Conservation (phyloP, 2,888 invertebrate species). For the Tenthredo distinguenda region DNA sequence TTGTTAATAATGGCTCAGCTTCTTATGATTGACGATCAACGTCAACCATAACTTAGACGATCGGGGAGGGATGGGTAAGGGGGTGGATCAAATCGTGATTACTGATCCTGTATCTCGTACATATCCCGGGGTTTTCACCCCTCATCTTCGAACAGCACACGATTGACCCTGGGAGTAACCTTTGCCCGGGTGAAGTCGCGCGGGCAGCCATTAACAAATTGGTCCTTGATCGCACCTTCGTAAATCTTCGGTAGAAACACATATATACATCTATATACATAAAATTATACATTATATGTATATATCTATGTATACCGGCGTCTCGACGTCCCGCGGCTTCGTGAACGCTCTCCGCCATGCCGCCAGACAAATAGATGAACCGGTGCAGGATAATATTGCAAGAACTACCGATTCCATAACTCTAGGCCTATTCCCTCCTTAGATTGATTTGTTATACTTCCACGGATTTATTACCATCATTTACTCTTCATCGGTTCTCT, state of each 20-base stretch:
- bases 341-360: conserved; percentile 19
- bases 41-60: conserved; percentile 35
- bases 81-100: conserved; percentile 46
- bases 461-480: not conserved
- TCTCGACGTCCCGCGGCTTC: conserved; percentile 40
- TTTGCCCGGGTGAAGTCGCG: conserved; percentile 38
- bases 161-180: conserved; percentile 33
- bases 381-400: conserved; percentile 14
- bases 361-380: conserved; percentile 10
- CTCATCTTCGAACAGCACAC: conserved; percentile 38
- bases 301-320: not conserved
- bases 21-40: conserved; percentile 48
- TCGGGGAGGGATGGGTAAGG: conserved; percentile 18
- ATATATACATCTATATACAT: not conserved
- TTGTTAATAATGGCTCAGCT: conserved; percentile 48
- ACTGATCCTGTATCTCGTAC: conserved; percentile 44
- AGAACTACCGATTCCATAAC: conserved; percentile 40
- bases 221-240: conserved; percentile 46
- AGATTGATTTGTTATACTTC: conserved; percentile 27
- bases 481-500: not conserved
- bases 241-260: conserved; percentile 21
- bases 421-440: not conserved
- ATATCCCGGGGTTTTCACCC: conserved; percentile 43
- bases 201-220: conserved; percentile 49
- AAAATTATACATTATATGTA: not conserved